Base-by-base conservation (phyloP, 35 echinoderm and acorn worm species). In the Diadema setosum region DNA sequence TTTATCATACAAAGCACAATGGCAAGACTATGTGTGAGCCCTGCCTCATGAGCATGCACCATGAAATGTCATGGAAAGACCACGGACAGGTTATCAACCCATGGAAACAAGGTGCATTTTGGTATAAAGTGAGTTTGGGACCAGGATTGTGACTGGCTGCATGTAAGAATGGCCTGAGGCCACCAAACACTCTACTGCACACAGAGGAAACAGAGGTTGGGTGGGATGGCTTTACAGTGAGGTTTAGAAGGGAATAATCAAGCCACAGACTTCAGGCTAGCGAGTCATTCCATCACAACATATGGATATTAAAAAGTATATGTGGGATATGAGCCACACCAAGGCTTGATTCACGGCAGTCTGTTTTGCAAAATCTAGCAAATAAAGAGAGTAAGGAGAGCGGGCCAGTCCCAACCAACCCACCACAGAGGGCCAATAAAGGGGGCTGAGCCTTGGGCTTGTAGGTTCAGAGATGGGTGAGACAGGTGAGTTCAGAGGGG, bases 371-470 rank as follows among this genome's bases (percentile, higher is more conserved):
- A 25, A 65, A n/a, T n/a, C n/a, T 65, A 65, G 61, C 61, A 65
- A 65, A 33, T 25, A 65, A 65, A 65, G 9, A 67, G 43, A 76
- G 3, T 23, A 23, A 42, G 36, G 39, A 76, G 0, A 76, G 70
- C 37, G 70, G 43, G 70, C 70, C 39, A 76, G 70, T 76, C 70
- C 70, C 70, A n/a, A 76, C 70, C 70, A 76, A 76, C 70, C 70
- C 70, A 76, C 70, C 70, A 76, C 37, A 76, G 70, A 76, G 70
- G 70, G 70, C 70, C 70, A 76, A 76, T 32, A 76, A 76, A 76
- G 70, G 70, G 70, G 70, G 70, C 70, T 76, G 70, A 76, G 39
- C 39, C 70, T 76, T 76, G 70, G 70, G 39, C 70, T 76, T 76
- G 70, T 40, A 76, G 70, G 70, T 33, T 76, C 70, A 76, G 70